These are phyloP conservation scores for Trogon surrucura DNA, from an alignment of 2,113 vertebrate genomes.

Conservation along the genomic window DNA sequence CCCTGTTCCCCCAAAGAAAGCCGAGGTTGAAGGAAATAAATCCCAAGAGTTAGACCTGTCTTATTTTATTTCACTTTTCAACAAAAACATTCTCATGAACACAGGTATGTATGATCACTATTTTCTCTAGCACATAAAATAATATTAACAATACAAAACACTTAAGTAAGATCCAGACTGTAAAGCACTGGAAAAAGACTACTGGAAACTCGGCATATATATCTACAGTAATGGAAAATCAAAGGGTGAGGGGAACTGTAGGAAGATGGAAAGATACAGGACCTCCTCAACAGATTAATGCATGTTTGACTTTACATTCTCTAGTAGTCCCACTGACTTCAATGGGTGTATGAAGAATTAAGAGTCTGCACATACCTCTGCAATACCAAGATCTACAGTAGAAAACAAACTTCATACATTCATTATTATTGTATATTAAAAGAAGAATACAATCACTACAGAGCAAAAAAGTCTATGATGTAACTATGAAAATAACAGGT, in stretches of 20 bases:
- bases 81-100: not conserved
- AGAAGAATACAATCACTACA: not conserved
- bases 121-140: not conserved
- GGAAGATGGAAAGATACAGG: not conserved
- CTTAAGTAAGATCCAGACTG: not conserved
- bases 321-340: not conserved
- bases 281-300: rapidly evolving
- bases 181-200: not conserved
- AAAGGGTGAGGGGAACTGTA: not conserved
- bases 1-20: not conserved
- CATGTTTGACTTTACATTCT: not conserved
- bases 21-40: not conserved
- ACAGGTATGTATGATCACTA: not conserved
- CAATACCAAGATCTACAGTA: not conserved
- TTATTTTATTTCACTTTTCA: not conserved
- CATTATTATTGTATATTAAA: not conserved
- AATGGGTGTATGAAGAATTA: not conserved
- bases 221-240: not conserved
- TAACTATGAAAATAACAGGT: not conserved
- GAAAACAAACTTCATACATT: not conserved
- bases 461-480: not conserved
- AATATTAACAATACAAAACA: not conserved
- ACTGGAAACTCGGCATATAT: not conserved
- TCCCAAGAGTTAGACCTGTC: not conserved
- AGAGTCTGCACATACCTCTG: not conserved